These are phyloP conservation scores for Botrylloides violaceus DNA, from an alignment of 23 tunicate genomes.

Conservation along the genomic window DNA sequence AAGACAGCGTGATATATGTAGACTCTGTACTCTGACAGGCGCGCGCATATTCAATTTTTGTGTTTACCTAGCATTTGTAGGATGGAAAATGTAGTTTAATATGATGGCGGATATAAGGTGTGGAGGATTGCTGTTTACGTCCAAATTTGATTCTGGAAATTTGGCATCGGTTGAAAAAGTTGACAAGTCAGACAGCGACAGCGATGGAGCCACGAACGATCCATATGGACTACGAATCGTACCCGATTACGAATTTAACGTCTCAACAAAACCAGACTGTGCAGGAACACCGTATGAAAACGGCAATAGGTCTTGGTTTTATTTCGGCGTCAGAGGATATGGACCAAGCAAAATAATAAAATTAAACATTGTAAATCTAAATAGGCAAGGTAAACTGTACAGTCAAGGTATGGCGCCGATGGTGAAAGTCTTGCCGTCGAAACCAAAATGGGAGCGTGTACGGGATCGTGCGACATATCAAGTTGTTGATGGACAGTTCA, in stretches of 20 bases:
- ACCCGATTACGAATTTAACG: constrained; percentile 90
- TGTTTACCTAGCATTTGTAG: no score
- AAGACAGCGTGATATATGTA: no score
- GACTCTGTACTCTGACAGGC: no score
- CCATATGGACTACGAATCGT: constrained; percentile 53
- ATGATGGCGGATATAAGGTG: constrained; percentile 46
- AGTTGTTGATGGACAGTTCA: constrained; percentile 80
- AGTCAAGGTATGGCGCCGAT: constrained; percentile 97
- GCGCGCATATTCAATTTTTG: no score
- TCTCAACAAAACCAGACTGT: constrained; percentile 88
- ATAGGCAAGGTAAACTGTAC: constrained; percentile 89
- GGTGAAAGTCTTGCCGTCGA: constrained; percentile 58
- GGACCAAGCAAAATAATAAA: constrained; percentile 62
- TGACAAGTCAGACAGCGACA: constrained; percentile 61
- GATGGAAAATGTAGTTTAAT: no score
- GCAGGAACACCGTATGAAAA: constrained; percentile 84
- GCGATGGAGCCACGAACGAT: constrained; percentile 34
- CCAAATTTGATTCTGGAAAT: constrained; percentile 98
- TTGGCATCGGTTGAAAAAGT: constrained; percentile 81
- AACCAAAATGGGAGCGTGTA: constrained; percentile 81
- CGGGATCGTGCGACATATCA: constrained; percentile 76
- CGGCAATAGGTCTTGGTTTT: constrained; percentile 97
- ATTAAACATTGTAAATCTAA: constrained; percentile 70
- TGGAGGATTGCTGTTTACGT: constrained; percentile 86
- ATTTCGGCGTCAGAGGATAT: constrained; percentile 81